phyloP scores from a whole-genome alignment of 2,797 vertebrate species.

The Huso huso region DNA sequence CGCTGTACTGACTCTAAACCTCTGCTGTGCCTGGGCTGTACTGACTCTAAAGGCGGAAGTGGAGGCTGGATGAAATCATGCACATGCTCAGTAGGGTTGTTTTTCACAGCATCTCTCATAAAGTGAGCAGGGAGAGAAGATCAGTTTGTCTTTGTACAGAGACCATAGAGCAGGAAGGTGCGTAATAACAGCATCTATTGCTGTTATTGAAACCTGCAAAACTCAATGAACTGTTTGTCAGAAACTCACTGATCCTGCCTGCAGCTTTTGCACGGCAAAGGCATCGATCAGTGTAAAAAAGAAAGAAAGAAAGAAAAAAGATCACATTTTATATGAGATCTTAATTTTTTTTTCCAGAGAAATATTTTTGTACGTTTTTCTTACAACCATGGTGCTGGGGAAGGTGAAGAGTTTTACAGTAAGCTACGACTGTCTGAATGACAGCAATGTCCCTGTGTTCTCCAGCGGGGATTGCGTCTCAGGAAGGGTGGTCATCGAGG shows the following conservation, averaged over 20 bases:
- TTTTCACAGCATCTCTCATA: conserved; percentile 78
- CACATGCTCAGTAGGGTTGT: conserved; percentile 80
- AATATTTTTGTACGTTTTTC: conserved; percentile 31
- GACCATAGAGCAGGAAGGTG: conserved; percentile 50
- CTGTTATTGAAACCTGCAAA: conserved; percentile 67
- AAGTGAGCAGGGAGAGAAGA: conserved; percentile 68
- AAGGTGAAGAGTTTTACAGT: conserved; percentile 72
- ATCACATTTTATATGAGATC: conserved; percentile 13
- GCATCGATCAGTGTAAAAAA: conserved; percentile 63
- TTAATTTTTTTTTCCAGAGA: conserved; percentile 10
- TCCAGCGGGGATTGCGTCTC: conserved; percentile 70
- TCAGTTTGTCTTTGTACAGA: conserved; percentile 77
- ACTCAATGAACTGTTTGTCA: conserved; percentile 66
- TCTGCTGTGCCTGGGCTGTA: no score
- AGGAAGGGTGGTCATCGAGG: conserved; percentile 69
- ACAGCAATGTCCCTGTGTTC: conserved; percentile 68
- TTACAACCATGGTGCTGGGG: conserved; percentile 67
- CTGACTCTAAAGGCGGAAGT: conserved; percentile 38
- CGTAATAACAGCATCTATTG: conserved; percentile 61
- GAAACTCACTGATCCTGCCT: conserved; percentile 59
- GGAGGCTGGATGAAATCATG: conserved; percentile 42
- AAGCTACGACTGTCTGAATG: conserved; percentile 72
- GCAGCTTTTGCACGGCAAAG: conserved; percentile 56
- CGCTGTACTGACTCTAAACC: no score
- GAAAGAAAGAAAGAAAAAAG: conserved; percentile 26